Evolutionary conservation across 1,140 invertebrate genomes (phyloP), one percentile per base, ranked within the genome.

Genomic region (Galendromus occidentalis): DNA sequence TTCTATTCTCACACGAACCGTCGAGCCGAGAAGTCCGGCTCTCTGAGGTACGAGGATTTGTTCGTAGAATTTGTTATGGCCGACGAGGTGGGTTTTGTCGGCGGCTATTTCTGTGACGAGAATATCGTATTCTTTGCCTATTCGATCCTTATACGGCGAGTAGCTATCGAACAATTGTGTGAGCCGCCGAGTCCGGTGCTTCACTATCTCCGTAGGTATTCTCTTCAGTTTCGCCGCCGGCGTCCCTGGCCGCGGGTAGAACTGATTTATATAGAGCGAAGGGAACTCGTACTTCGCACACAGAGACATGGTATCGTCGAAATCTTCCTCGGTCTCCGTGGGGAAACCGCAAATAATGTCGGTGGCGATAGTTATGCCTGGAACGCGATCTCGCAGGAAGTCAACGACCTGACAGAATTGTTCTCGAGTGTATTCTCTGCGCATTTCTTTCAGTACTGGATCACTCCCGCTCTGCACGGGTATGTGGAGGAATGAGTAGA

Each of bases 271-370:
- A 75, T 95, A 98, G 2, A 98, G 78, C 71, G 85, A 88, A 0
- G 92, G 86, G 75, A 98, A 98, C 70, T 85, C 84, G 72, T 95
- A 92, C 73, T 91, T 84, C 65, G 78, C 75, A 71, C 94, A 91
- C 0, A 98, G 76, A 2, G 78, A 74, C 80, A 95, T 78, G 0
- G 92, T 96, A 66, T 91, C 84, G 45, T 88, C 80, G 77, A 98
- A 98, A 77, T 98, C 88, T 68, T 80, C 74, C 22, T 87, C 84
- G 0, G 88, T 96, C 80, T 98, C 95, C 2, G 89, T 95, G 0
- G 95, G 95, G 76, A 97, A 98, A 0, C 94, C 95, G 77, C 93
- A 97, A 71, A 98, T 98, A 41, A 98, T 87, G 75, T 98, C 95
- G 0, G 95, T 98, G 0, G 91, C 93, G 71, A 98, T 91, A 1